These are phyloP conservation scores for Triplophysa dalaica DNA, from an alignment of 2,113 vertebrate species.

Conservation along the genomic window DNA sequence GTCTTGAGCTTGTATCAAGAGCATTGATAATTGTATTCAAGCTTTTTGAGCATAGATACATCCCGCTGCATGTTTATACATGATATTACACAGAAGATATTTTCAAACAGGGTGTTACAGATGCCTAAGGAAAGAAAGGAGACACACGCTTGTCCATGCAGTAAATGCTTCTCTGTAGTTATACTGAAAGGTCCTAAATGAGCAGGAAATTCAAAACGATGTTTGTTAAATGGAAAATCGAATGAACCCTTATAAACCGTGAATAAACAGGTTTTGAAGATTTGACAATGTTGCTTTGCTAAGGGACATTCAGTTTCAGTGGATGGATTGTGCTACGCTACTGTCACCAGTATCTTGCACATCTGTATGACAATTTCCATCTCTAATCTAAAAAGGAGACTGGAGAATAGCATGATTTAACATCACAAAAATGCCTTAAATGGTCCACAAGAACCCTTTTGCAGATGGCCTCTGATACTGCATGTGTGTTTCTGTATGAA, in stretches of 20 bases:
- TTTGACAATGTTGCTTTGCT: slow-evolving; percentile 1
- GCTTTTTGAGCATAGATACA: not conserved
- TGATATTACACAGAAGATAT: not conserved
- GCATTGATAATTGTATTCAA: not conserved
- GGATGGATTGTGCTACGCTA: not conserved
- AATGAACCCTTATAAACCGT: slow-evolving; percentile 18
- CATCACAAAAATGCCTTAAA: slow-evolving; percentile 1
- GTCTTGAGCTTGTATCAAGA: slow-evolving; percentile 34
- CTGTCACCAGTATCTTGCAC: not conserved
- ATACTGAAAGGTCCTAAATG: slow-evolving; percentile 9
- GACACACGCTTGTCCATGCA: slow-evolving; percentile 11
- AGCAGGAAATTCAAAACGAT: slow-evolving; percentile 3
- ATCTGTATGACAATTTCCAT: not conserved
- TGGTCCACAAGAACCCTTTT: not conserved
- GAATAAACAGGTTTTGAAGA: slow-evolving; percentile 38
- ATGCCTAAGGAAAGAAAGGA: not conserved
- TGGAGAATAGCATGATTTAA: not conserved
- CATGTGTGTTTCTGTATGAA: not conserved
- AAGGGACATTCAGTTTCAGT: slow-evolving; percentile 25
- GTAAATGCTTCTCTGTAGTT: slow-evolving; percentile 2
- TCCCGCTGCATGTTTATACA: not conserved
- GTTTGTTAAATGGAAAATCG: slow-evolving; percentile 15
- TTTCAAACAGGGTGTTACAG: not conserved
- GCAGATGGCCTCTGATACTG: not conserved
- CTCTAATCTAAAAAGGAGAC: not conserved